phyloP scores from a whole-genome alignment of 2,888 invertebrate genomes.

The Sicus ferrugineus region DNA sequence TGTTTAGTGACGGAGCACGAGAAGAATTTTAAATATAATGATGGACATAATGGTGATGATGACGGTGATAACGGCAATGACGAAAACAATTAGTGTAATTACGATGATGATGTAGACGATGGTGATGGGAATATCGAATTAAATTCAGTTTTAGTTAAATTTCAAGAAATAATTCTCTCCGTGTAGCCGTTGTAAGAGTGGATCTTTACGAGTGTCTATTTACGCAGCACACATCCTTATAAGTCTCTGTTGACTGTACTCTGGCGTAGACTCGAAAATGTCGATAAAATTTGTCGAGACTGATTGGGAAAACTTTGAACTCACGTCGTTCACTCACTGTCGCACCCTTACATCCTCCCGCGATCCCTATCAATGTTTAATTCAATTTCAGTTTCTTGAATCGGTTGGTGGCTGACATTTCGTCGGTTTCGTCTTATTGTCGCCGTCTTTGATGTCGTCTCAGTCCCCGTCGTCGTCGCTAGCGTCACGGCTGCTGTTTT shows the following conservation, averaged over 20 bases:
- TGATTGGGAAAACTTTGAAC: not conserved
- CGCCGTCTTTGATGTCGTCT: not conserved
- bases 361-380: conserved; percentile 11
- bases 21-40: too few species aligned
- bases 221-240: not conserved
- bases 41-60: too few species aligned
- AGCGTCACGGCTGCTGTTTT: conserved; percentile 44
- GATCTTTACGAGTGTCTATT: too few species aligned
- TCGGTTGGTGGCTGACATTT: not conserved
- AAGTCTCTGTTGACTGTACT: not conserved
- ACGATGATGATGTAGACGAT: too few species aligned
- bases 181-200: too few species aligned
- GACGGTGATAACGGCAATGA: too few species aligned
- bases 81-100: too few species aligned
- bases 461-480: not conserved
- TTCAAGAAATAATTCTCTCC: too few species aligned
- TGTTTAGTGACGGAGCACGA: too few species aligned
- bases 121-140: too few species aligned
- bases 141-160: too few species aligned
- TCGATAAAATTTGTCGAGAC: conserved; percentile 4
- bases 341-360: not conserved
- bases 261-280: not conserved
- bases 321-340: not conserved
- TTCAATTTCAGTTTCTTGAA: conserved; percentile 18
- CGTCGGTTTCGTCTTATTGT: not conserved